Evolutionary conservation across 2,888 invertebrate species (phyloP).

Genomic region (Eupithecia inturbata): DNA sequence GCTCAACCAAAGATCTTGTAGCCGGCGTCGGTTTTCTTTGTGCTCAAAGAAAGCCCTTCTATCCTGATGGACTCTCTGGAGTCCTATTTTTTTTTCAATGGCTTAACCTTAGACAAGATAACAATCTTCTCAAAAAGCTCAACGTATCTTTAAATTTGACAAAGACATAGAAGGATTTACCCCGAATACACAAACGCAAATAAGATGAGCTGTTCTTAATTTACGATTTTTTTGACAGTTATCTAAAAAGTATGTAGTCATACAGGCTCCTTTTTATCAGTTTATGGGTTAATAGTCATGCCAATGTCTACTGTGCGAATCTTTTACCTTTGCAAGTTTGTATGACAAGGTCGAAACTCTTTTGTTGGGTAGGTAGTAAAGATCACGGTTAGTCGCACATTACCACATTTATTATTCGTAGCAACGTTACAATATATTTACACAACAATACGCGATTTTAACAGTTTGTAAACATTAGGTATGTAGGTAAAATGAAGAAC

Average conservation of each 20-base stretch:
- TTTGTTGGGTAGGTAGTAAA: background rate
- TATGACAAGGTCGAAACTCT: slow-evolving; percentile 32
- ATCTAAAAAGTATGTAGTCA: background rate
- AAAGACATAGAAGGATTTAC: background rate
- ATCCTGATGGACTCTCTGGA: too few relatives aligned
- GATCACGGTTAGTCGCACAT: background rate
- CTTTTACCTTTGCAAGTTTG: slow-evolving; percentile 14
- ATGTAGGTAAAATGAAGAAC: too few relatives aligned
- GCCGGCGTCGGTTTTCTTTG: too few relatives aligned
- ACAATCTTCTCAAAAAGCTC: too few relatives aligned
- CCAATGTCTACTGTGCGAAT: background rate
- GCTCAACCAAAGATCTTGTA: too few relatives aligned
- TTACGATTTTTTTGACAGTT: too few relatives aligned
- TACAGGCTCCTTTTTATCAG: background rate
- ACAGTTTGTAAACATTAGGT: background rate
- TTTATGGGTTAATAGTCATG: background rate
- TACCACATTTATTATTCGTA: background rate
- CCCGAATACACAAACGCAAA: background rate
- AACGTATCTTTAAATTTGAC: background rate
- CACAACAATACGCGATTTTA: background rate
- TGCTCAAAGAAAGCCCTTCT: too few relatives aligned
- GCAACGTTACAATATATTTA: background rate
- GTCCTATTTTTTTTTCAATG: too few relatives aligned
- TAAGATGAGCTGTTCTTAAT: background rate
- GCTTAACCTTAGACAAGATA: too few relatives aligned